A percentile compares a stretch with the other conserved stretches of the same genome.
These are phyloP conservation scores for Drosophila merina DNA, from an alignment of 2,888 invertebrate species.

Conservation along the genomic window DNA sequence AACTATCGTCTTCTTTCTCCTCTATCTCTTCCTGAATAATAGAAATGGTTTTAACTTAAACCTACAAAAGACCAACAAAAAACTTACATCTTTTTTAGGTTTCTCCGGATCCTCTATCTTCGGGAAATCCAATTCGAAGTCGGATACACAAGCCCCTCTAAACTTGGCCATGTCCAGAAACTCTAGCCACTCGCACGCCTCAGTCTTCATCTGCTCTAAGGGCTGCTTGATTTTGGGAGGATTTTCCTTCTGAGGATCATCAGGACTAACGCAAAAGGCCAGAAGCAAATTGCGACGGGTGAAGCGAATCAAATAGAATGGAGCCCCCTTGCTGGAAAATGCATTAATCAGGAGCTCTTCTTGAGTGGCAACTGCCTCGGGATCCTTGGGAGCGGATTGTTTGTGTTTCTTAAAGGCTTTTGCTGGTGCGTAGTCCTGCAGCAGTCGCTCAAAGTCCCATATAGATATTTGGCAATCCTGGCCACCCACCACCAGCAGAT, in stretches of 20 bases:
- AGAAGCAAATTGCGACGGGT: conserved; percentile 51
- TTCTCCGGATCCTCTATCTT: background rate
- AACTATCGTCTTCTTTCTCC: background rate
- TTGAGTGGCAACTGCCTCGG: background rate
- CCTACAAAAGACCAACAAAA: background rate
- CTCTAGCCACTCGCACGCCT: conserved; percentile 36
- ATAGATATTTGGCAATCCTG: conserved; percentile 49
- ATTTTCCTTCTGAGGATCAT: background rate
- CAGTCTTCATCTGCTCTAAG: rapidly evolving
- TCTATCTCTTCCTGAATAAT: background rate
- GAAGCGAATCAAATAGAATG: conserved; percentile 42
- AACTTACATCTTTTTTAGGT: background rate
- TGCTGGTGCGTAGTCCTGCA: conserved; percentile 12
- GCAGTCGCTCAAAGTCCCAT: conserved; percentile 58
- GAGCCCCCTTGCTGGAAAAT: conserved; percentile 31
- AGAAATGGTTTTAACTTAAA: background rate
- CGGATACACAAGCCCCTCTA: conserved; percentile 10
- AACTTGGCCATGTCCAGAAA: conserved; percentile 36
- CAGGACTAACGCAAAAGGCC: conserved; percentile 34
- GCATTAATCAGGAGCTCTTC: conserved; percentile 32
- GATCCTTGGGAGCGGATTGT: too few relatives aligned
- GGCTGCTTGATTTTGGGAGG: background rate
- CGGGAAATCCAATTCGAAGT: background rate
- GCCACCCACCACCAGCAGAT: conserved; percentile 48
- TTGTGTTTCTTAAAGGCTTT: background rate